Percentiles rank a stretch among this genome's conserved stretches.
phyloP scores from a whole-genome alignment of 2,888 invertebrate genomes.

The Eudasyphora cyanicolor region DNA sequence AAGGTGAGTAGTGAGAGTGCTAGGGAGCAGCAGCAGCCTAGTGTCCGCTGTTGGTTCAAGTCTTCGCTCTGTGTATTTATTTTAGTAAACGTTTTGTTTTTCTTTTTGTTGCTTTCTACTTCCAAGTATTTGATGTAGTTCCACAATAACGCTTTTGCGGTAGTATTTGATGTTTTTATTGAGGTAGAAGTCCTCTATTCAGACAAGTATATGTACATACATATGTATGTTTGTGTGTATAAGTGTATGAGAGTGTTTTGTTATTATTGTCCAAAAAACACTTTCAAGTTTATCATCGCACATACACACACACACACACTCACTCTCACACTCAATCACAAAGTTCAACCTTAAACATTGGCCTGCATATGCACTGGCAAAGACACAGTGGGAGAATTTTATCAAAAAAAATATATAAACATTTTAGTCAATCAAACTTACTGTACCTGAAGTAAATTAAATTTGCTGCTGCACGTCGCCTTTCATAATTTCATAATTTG shows the following conservation, averaged over 20 bases:
- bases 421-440: no score
- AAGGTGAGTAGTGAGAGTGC: no score
- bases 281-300: neutral
- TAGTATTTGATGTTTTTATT: neutral
- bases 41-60: neutral
- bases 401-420: no score
- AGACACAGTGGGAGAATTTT: no score
- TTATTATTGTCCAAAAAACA: neutral
- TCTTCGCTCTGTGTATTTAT: neutral
- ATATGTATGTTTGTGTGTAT: no score
- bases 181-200: neutral
- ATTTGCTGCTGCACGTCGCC: no score
- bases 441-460: no score
- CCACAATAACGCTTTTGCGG: neutral
- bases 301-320: neutral
- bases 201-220: no score
- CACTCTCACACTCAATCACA: no score
- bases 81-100: conserved; percentile 14
- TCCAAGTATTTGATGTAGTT: neutral
- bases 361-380: neutral
- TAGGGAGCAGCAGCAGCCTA: no score
- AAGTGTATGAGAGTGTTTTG: neutral
- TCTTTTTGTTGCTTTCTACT: neutral
- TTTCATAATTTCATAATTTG: no score
- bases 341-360: conserved; percentile 10